Conservation (phyloP, 2,888 invertebrate genomes). For the Hoplodrina ambigua region DNA sequence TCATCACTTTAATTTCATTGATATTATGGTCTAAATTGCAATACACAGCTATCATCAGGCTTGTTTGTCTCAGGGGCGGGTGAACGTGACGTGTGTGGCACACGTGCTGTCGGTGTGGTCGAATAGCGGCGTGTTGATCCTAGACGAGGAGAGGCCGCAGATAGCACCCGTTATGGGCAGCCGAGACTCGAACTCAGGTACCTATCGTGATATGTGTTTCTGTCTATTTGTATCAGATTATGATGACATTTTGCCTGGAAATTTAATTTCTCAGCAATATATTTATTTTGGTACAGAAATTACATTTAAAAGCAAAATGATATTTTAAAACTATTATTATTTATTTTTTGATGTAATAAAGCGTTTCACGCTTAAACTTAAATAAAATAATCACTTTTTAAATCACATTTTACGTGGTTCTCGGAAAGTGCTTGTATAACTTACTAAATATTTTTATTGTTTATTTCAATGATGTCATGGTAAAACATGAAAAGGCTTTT, state of each 20-base stretch:
- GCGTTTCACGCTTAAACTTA: not conserved
- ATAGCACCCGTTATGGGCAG: slow-evolving; percentile 92
- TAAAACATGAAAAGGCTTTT: too few species aligned
- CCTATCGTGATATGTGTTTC: slow-evolving; percentile 14
- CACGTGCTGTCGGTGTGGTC: slow-evolving; percentile 91
- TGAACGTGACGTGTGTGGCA: slow-evolving; percentile 91
- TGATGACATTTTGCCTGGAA: too few species aligned
- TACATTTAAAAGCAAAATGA: too few species aligned
- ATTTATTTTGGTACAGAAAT: too few species aligned
- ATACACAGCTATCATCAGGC: slow-evolving; percentile 25
- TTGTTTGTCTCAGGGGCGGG: slow-evolving; percentile 81
- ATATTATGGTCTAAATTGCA: slow-evolving; percentile 13
- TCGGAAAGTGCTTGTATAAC: not conserved
- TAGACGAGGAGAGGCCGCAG: slow-evolving; percentile 92
- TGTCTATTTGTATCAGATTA: not conserved
- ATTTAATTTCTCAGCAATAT: too few species aligned
- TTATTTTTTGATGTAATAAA: not conserved
- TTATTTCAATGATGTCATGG: not conserved
- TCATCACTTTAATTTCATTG: not conserved
- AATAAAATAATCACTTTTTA: not conserved
- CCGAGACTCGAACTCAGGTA: slow-evolving; percentile 90
- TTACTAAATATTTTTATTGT: not conserved
- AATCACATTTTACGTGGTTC: not conserved
- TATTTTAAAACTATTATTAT: too few species aligned
- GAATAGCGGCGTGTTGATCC: slow-evolving; percentile 86